A percentile compares a stretch with the other conserved stretches of the same genome.
Evolutionary conservation across 2,113 vertebrate genomes (phyloP).

Genomic region (Tragulus kanchil): DNA sequence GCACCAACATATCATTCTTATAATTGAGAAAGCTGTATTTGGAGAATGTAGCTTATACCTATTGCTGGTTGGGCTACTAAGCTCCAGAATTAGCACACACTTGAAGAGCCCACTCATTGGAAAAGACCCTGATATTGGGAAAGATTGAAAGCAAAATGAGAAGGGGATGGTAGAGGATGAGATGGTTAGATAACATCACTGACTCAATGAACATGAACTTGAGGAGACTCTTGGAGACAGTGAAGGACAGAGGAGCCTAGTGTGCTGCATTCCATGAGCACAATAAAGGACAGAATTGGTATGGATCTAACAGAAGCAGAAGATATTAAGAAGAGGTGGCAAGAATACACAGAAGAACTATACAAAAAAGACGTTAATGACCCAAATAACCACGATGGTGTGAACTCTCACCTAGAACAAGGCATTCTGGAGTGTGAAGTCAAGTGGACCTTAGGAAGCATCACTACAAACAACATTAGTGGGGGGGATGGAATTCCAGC

Average conservation of each 20-base stretch:
- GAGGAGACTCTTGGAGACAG: not conserved
- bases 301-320: too few relatives aligned
- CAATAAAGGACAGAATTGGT: too few relatives aligned
- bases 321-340: too few relatives aligned
- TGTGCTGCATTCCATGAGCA: not conserved
- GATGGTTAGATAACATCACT: not conserved
- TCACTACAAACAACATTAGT: too few relatives aligned
- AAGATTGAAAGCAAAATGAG: not conserved
- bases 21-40: conserved; percentile 24
- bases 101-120: not conserved
- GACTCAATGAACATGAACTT: not conserved
- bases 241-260: not conserved
- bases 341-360: too few relatives aligned
- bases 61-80: not conserved
- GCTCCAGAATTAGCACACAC: conserved; percentile 32
- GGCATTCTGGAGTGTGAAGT: too few relatives aligned
- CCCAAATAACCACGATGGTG: too few relatives aligned
- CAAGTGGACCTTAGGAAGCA: too few relatives aligned
- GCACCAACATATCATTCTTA: not conserved
- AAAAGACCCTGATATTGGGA: not conserved
- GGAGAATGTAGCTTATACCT: not conserved
- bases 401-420: too few relatives aligned
- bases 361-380: too few relatives aligned
- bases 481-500: too few relatives aligned
- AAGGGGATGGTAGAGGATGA: not conserved